Evolutionary conservation across 1,140 invertebrate species (phyloP).

Genomic region (Dendrolimus punctatus): DNA sequence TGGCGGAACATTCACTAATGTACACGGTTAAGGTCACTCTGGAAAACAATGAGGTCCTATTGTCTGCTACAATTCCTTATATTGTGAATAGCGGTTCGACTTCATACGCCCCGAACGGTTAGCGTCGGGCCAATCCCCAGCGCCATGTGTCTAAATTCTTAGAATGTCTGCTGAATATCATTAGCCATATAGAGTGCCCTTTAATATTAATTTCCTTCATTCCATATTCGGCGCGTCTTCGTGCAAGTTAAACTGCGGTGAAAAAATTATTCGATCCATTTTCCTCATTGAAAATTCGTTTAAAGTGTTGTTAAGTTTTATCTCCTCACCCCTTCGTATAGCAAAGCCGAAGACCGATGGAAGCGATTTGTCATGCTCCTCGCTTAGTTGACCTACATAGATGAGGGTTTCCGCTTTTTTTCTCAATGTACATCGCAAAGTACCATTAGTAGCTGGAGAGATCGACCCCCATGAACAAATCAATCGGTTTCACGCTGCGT

Average conservation of each 20-base stretch:
- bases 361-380: conserved; percentile 44
- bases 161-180: conserved; percentile 51
- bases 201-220: conserved; percentile 31
- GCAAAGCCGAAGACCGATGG: conserved; percentile 33
- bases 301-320: conserved; percentile 22
- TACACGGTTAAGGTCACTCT: conserved; percentile 36
- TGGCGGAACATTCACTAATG: conserved; percentile 56
- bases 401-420: conserved; percentile 22
- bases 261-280: conserved; percentile 4
- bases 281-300: conserved; percentile 17
- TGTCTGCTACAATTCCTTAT: conserved; percentile 52
- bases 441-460: conserved; percentile 15
- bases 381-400: conserved; percentile 33
- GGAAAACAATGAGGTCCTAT: conserved; percentile 47
- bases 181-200: conserved; percentile 35
- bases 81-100: conserved; percentile 51
- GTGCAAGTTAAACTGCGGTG: not conserved
- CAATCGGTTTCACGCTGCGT: conserved; percentile 24
- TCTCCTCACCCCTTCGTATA: conserved; percentile 25
- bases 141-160: conserved; percentile 47
- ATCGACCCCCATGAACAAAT: conserved; percentile 25
- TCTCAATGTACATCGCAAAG: conserved; percentile 16
- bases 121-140: conserved; percentile 3
- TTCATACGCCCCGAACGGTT: conserved; percentile 35
- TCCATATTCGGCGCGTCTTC: conserved; percentile 1